phyloP scores from a whole-genome alignment of 2,797 vertebrate species.

The Notolabrus celidotus region DNA sequence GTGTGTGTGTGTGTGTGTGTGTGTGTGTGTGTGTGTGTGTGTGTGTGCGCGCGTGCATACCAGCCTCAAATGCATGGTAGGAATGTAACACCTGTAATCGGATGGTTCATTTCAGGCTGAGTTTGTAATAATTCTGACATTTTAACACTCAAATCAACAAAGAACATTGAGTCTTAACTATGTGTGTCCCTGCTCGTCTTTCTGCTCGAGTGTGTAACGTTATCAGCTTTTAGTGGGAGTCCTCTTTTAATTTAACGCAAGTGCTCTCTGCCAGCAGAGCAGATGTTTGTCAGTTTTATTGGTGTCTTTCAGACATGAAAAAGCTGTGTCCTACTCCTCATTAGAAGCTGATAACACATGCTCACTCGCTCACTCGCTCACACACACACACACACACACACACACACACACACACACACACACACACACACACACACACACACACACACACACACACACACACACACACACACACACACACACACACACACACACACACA shows the following conservation, averaged over 20 bases:
- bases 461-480: constrained; percentile 38
- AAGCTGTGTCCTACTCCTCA: constrained; percentile 80
- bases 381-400: constrained; percentile 38
- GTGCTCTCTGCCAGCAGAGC: constrained; percentile 51
- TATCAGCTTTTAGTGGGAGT: constrained; percentile 52
- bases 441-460: constrained; percentile 38
- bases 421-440: constrained; percentile 38
- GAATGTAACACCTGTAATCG: constrained; percentile 48
- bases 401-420: constrained; percentile 38
- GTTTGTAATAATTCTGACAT: not conserved
- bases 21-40: constrained; percentile 26
- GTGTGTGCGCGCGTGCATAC: constrained; percentile 39
- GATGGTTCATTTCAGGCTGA: constrained; percentile 8
- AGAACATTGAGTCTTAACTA: too few relatives aligned
- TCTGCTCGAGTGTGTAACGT: constrained; percentile 25
- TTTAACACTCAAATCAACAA: not conserved
- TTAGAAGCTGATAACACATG: constrained; percentile 81
- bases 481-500: constrained; percentile 38
- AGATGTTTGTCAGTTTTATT: constrained; percentile 79
- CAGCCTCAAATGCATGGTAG: constrained; percentile 21
- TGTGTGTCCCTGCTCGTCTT: not conserved
- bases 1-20: constrained; percentile 22
- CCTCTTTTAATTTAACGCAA: constrained; percentile 47
- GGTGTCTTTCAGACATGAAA: constrained; percentile 78
- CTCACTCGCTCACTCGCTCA: too few relatives aligned